Evolutionary conservation across 2,888 invertebrate genomes (phyloP), one percentile per base, ranked within the genome.

Genomic region (Melanchra persicariae): DNA sequence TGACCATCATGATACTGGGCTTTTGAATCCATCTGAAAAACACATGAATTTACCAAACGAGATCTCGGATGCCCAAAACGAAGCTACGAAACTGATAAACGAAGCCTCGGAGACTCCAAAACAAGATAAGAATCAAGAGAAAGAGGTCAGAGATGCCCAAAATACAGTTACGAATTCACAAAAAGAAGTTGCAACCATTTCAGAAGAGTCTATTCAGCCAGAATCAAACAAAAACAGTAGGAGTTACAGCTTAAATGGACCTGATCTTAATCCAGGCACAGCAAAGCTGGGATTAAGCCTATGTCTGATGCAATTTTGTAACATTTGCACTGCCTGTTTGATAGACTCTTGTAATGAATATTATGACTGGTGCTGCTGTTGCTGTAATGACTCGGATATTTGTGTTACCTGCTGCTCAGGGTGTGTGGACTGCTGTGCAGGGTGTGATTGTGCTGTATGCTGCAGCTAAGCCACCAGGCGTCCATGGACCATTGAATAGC

Each of bases 261-360:
- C 51, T 1, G 22, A 22, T 15, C 6, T 22, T 22, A 26, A 40
- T 43, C 15, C 30, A 9, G 51, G 43, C 12, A 8, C 52, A 52
- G 52, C 15, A 34, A 34, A 24, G 0, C 10, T 69, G 17, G 52
- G 24, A 10, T 43, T 68, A 19, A 24, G 43, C 22, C 51, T 67
- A 19, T 51, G 67, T 51, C 15, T 69, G 30, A 43, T 69, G 30
- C 68, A 68, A 69, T 34, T 40, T n/a, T 68, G 68, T 69, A 34
- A 43, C 10, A 4, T 69, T n/a, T 68, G 40, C 30, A 24, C 24
- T 34, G 7, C 22, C 30, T 63, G 63, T 34, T 40, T 22, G 8
- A 9, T 0, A 1, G 63, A 34, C 5, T 43, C n/a, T 17, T 68
- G 70, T 34, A 7, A 67, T 22, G 52, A 69, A n/a, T 52, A 69